Conservation (phyloP, 2,888 invertebrate genomes). For the Agrotis segetum region DNA sequence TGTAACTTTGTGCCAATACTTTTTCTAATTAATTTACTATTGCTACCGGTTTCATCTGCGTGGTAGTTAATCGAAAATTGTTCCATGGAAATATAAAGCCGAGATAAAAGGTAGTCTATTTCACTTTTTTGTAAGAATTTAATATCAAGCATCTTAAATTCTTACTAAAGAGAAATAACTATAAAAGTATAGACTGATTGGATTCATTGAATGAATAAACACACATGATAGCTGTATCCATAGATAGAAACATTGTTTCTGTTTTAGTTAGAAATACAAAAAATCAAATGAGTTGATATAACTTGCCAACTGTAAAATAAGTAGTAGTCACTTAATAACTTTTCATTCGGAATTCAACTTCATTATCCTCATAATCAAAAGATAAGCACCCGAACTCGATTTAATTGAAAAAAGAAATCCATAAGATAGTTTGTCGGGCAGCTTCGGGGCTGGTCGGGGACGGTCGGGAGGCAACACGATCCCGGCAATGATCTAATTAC, state of each 20-base stretch:
- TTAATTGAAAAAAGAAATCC: constrained; percentile 53
- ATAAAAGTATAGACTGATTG: too few species aligned
- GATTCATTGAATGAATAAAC: too few species aligned
- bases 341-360: constrained; percentile 12
- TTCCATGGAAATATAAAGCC: too few species aligned
- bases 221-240: background rate
- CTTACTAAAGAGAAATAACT: too few species aligned
- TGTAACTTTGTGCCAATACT: background rate
- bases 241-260: background rate
- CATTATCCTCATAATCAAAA: constrained; percentile 50
- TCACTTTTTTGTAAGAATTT: too few species aligned
- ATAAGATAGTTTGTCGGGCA: constrained; percentile 72
- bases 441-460: constrained; percentile 60
- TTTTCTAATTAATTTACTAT: too few species aligned
- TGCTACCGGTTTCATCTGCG: too few species aligned
- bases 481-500: constrained; percentile 89
- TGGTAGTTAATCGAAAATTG: too few species aligned
- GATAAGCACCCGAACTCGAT: constrained; percentile 56
- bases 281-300: background rate
- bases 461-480: constrained; percentile 79
- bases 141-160: too few species aligned
- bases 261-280: too few species aligned
- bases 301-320: background rate
- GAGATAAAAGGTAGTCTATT: too few species aligned
- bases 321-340: background rate